These are phyloP conservation scores for Atrina japonica DNA, from an alignment of 2,888 invertebrate genomes.

Conservation along the genomic window DNA sequence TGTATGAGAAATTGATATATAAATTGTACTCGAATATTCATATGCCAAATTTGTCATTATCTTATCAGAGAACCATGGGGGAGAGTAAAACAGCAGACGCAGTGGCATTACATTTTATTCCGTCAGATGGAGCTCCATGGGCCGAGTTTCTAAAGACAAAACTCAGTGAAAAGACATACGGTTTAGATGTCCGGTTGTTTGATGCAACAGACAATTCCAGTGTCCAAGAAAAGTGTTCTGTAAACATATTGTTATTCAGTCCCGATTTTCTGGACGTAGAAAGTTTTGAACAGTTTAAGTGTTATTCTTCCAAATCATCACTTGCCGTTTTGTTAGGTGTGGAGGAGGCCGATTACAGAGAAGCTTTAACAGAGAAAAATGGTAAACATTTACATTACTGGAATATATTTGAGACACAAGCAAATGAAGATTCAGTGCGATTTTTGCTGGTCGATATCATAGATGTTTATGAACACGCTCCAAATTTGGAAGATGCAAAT, in stretches of 20 bases:
- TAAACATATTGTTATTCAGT: constrained; percentile 21
- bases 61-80: neutral
- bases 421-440: constrained; percentile 29
- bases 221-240: neutral
- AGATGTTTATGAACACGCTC: constrained; percentile 13
- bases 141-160: constrained; percentile 26
- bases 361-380: neutral
- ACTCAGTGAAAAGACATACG: constrained; percentile 21
- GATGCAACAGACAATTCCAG: neutral
- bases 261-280: constrained; percentile 15
- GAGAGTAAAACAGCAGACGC: constrained; percentile 9
- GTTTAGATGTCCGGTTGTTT: neutral
- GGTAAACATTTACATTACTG: neutral
- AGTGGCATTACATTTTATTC: constrained; percentile 22
- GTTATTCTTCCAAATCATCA: neutral
- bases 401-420: constrained; percentile 27
- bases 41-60: too few relatives aligned
- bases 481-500: neutral
- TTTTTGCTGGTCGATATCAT: constrained; percentile 21
- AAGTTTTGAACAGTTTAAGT: neutral
- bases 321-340: constrained; percentile 14
- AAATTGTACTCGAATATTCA: too few relatives aligned
- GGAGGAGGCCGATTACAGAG: constrained; percentile 4
- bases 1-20: too few relatives aligned
- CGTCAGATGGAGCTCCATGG: constrained; percentile 20